Percentiles rank a stretch among this genome's conserved stretches.
Evolutionary conservation across 1,140 invertebrate species (phyloP).

Genomic region (Scaptomyza hsui): DNA sequence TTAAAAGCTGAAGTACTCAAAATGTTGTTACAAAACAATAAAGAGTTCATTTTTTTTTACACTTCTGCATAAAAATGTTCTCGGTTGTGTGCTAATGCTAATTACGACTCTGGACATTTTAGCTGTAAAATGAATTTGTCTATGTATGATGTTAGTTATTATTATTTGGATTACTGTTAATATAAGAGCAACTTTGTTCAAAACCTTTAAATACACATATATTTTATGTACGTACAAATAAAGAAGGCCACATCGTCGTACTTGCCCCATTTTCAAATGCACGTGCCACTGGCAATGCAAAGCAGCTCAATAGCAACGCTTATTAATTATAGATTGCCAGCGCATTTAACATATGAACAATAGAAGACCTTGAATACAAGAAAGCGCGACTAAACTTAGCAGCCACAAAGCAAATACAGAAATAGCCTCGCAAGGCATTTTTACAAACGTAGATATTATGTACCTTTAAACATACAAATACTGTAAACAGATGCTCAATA

Average conservation of each 20-base stretch:
- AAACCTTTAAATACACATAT: neutral
- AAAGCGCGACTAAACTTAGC: conserved; percentile 32
- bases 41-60: too few species aligned
- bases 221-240: neutral
- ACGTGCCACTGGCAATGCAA: conserved; percentile 41
- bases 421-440: neutral
- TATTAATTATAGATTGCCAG: conserved; percentile 37
- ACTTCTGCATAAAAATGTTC: too few species aligned
- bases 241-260: conserved; percentile 7
- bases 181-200: neutral
- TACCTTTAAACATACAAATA: neutral
- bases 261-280: conserved; percentile 24
- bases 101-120: too few species aligned
- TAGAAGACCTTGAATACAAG: conserved; percentile 28
- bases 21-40: too few species aligned
- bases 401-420: neutral
- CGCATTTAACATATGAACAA: conserved; percentile 12
- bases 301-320: conserved; percentile 36
- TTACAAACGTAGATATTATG: neutral
- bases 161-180: too few species aligned
- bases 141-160: too few species aligned
- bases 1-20: too few species aligned
- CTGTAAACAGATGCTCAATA: neutral
- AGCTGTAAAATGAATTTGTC: too few species aligned
- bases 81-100: too few species aligned